Evolutionary conservation across 1,140 invertebrate genomes (phyloP), one percentile per base, ranked within the genome.

Genomic region (Brachionus rotundiformis): DNA sequence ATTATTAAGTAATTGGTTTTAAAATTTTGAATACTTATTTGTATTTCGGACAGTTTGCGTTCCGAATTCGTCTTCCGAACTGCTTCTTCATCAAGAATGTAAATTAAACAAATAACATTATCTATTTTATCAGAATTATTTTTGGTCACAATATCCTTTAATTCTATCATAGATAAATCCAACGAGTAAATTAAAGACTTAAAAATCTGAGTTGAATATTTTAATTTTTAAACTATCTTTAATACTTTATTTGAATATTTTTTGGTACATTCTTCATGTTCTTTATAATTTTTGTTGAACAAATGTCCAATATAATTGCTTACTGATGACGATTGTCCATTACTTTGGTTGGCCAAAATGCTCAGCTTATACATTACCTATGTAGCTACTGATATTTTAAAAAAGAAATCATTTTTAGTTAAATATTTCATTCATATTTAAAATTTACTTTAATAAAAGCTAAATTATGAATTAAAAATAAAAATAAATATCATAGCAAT

Each of bases 401-500:
- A 3, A 54, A 54, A 54, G 8, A 19, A 54, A 54, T 19, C 47
- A 54, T 54, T 54, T 54, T 16, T 8, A 54, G 47, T 19, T 23
- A 25, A 54, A 11, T 13, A 54, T 19, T 54, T 1, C 3, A 25
- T 6, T 54, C 23, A 7, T 54, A 19, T 54, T 54, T 8, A 8
- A 54, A 54, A 23, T 7, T 54, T 54, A 54, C n/a, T 23, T 19
- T 7, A 19, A 6, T 19, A 19, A 19, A 54, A 54, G 47, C 19
- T 6, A 19, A 19, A 54, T 54, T 54, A 54, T 54, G 23, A 54
- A 19, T 54, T 54, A 7, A 19, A 54, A 54, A 41, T 41, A 41
- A 41, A n/a, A n/a, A 10, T 41, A 41, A 54, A 54, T 54, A 54
- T 54, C 47, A 54, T 54, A 54, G 47, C 47, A 54, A 54, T 54